Conservation (phyloP, 1,140 invertebrate genomes). For the Drosophila bifasciata region DNA sequence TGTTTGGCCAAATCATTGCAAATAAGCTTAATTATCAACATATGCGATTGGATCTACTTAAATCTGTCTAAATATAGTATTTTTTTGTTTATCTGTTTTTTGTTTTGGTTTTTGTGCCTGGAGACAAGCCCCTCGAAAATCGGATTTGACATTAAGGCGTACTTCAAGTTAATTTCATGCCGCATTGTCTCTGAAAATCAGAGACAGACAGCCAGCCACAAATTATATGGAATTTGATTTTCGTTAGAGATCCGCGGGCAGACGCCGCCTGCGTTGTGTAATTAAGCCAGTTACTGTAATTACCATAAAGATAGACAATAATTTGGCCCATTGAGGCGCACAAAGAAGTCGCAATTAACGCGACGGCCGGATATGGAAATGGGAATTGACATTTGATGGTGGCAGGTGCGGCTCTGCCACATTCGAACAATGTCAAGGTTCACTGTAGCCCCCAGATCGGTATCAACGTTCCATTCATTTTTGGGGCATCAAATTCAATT, state of each 20-base stretch:
- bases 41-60: slow-evolving; percentile 16
- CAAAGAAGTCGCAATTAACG: slow-evolving; percentile 48
- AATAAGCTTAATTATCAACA: slow-evolving; percentile 36
- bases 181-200: slow-evolving; percentile 38
- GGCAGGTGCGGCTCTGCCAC: slow-evolving; percentile 9
- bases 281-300: slow-evolving; percentile 75
- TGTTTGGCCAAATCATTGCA: slow-evolving; percentile 21
- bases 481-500: slow-evolving; percentile 16
- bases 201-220: neutral
- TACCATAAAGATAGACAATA: slow-evolving; percentile 70
- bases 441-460: neutral
- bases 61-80: slow-evolving; percentile 28
- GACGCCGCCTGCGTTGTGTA: slow-evolving; percentile 54
- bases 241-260: no score
- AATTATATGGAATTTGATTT: slow-evolving; percentile 45
- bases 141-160: slow-evolving; percentile 66
- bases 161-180: slow-evolving; percentile 60
- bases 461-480: neutral
- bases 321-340: slow-evolving; percentile 47
- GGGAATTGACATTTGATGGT: slow-evolving; percentile 3
- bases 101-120: slow-evolving; percentile 7
- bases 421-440: slow-evolving; percentile 40
- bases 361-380: slow-evolving; percentile 64
- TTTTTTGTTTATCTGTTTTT: slow-evolving; percentile 16
- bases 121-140: slow-evolving; percentile 42